Conservation (phyloP, 2,113 vertebrate genomes). For the Anthoscopus minutus region DNA sequence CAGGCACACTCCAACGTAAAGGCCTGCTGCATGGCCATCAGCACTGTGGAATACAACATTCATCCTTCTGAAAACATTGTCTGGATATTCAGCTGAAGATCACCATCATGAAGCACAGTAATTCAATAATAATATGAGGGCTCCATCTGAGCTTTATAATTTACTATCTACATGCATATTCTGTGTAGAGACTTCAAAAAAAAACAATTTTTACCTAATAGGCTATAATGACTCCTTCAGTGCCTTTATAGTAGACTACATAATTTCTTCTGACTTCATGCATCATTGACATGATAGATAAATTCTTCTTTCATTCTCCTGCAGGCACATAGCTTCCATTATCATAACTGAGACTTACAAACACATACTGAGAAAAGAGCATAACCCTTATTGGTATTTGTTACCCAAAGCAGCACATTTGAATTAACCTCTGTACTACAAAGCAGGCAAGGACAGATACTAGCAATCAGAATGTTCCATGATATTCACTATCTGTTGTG, state of each 20-base stretch:
- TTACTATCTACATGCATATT: constrained; percentile 22
- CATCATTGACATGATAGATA: constrained; percentile 59
- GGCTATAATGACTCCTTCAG: constrained; percentile 42
- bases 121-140: not conserved
- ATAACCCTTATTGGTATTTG: constrained; percentile 24
- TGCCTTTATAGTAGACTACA: not conserved
- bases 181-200: constrained; percentile 20
- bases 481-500: not conserved
- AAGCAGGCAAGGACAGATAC: not conserved
- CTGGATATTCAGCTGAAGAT: not conserved
- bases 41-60: not conserved
- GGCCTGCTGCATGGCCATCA: not conserved
- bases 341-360: constrained; percentile 49
- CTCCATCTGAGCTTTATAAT: not conserved
- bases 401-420: constrained; percentile 7
- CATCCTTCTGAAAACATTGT: not conserved
- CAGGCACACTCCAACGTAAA: accelerated
- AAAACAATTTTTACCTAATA: constrained; percentile 59
- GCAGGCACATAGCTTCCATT: constrained; percentile 55
- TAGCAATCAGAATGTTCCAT: not conserved
- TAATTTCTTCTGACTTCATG: constrained; percentile 60
- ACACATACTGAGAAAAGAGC: constrained; percentile 49
- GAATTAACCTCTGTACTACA: not conserved
- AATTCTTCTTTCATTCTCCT: constrained; percentile 21
- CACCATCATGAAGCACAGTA: not conserved